Percentiles rank a stretch among this genome's conserved stretches.
Evolutionary conservation across 2,888 invertebrate genomes (phyloP).

Genomic region (Leptodirus hochenwartii): DNA sequence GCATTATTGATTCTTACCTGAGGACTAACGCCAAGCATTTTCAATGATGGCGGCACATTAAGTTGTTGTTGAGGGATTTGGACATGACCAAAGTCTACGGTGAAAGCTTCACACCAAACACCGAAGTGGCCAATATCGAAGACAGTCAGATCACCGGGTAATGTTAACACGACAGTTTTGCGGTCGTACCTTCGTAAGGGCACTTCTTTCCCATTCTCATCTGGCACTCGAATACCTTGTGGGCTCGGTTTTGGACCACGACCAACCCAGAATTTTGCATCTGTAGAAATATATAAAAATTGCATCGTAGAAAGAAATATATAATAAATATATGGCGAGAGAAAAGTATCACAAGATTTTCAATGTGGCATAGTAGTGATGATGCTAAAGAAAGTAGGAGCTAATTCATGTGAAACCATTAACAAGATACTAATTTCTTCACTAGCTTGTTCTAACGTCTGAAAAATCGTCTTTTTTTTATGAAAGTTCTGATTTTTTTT

Average conservation of each 20-base stretch:
- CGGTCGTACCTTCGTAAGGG: slow-evolving; percentile 66
- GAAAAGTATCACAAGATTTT: no score
- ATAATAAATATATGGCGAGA: no score
- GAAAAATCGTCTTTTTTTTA: no score
- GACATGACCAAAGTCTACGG: slow-evolving; percentile 83
- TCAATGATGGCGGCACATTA: slow-evolving; percentile 78
- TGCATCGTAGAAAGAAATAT: no score
- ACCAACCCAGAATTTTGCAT: slow-evolving; percentile 90
- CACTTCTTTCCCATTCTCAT: slow-evolving; percentile 73
- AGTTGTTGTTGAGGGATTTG: slow-evolving; percentile 49
- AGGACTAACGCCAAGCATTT: slow-evolving; percentile 84
- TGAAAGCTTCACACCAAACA: slow-evolving; percentile 86
- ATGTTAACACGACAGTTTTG: slow-evolving; percentile 75
- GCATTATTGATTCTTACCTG: slow-evolving; percentile 55
- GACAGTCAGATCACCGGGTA: slow-evolving; percentile 76
- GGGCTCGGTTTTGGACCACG: slow-evolving; percentile 63
- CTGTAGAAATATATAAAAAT: slow-evolving; percentile 37
- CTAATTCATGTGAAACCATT: no score
- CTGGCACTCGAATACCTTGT: slow-evolving; percentile 70
- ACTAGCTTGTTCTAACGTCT: background rate
- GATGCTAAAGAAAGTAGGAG: no score
- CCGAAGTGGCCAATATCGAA: slow-evolving; percentile 88
- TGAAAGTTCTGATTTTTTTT: no score
- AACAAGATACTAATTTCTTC: no score
- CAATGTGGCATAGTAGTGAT: no score